phyloP scores from a whole-genome alignment of 2,113 vertebrate genomes.

The Tautogolabrus adspersus region DNA sequence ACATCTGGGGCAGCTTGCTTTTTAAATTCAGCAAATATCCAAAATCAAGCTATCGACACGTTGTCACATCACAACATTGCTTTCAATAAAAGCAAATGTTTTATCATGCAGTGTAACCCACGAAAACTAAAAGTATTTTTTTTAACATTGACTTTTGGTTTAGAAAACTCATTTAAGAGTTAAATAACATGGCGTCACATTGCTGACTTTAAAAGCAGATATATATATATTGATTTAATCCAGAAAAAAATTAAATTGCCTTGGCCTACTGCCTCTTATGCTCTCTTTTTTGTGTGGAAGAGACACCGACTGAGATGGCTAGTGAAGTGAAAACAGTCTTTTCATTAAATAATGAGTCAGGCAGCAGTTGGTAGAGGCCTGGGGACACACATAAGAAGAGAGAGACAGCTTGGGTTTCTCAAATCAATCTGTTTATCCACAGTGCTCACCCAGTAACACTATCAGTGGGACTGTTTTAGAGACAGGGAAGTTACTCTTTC shows the following conservation, averaged over 20 bases:
- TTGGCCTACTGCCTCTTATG: conserved; percentile 40
- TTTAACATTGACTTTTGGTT: too few relatives aligned
- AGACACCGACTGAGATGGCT: conserved; percentile 38
- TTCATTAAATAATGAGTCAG: conserved; percentile 71
- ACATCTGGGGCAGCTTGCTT: too few relatives aligned
- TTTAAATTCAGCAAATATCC: too few relatives aligned
- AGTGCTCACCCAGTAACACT: conserved; percentile 47
- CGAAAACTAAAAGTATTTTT: too few relatives aligned
- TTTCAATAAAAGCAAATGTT: too few relatives aligned
- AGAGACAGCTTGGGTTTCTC: conserved; percentile 61
- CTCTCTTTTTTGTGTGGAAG: conserved; percentile 42
- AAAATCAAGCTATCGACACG: too few relatives aligned
- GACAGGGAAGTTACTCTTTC: conserved; percentile 39
- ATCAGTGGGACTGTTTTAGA: conserved; percentile 31
- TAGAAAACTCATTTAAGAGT: too few relatives aligned
- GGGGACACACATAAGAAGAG: conserved; percentile 49
- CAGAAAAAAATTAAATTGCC: conserved; percentile 1
- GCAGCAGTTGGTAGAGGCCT: conserved; percentile 69
- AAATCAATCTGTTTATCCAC: conserved; percentile 68
- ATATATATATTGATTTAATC: conserved; percentile 23
- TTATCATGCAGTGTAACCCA: too few relatives aligned
- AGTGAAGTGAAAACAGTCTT: conserved; percentile 48
- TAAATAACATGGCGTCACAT: background rate
- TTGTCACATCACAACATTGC: too few relatives aligned
- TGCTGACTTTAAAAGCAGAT: conserved; percentile 31